Evolutionary conservation across 92 coral and sea anemone species (phyloP).

Genomic region (Heteractis magnifica): DNA sequence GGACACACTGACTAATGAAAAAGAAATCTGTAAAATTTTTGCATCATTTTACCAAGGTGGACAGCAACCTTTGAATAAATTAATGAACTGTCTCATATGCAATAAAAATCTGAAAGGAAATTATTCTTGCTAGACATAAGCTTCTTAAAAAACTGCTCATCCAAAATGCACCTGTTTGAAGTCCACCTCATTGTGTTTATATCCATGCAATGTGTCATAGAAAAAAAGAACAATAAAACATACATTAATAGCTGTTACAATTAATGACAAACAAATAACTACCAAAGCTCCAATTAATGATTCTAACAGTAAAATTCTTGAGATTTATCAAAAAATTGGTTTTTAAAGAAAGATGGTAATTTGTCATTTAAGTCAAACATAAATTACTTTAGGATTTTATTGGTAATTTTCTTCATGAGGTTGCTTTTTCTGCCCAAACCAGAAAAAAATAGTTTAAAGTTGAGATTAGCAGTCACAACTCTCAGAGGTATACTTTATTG

Average conservation of each 20-base stretch:
- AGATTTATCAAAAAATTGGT: background rate
- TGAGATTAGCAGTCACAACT: background rate
- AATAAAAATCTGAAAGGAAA: constrained; percentile 4
- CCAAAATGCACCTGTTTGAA: background rate
- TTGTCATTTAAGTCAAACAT: background rate
- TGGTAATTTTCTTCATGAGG: background rate
- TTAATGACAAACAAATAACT: background rate
- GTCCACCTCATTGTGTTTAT: background rate
- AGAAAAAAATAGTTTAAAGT: background rate
- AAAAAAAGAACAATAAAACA: background rate
- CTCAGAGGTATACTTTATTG: background rate
- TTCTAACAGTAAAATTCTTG: background rate
- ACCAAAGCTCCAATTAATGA: background rate
- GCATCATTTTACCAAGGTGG: background rate
- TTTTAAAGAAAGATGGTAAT: background rate
- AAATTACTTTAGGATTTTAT: background rate
- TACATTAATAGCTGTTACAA: background rate
- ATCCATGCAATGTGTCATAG: background rate
- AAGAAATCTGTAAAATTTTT: background rate
- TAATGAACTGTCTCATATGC: background rate
- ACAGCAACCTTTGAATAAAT: background rate
- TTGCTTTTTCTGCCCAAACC: background rate
- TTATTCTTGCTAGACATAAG: background rate
- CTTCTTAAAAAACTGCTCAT: background rate
- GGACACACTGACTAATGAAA: background rate